Evolutionary conservation across 2,113 vertebrate genomes (phyloP), one percentile per base, ranked within the genome.

Genomic region (Polypterus senegalus): DNA sequence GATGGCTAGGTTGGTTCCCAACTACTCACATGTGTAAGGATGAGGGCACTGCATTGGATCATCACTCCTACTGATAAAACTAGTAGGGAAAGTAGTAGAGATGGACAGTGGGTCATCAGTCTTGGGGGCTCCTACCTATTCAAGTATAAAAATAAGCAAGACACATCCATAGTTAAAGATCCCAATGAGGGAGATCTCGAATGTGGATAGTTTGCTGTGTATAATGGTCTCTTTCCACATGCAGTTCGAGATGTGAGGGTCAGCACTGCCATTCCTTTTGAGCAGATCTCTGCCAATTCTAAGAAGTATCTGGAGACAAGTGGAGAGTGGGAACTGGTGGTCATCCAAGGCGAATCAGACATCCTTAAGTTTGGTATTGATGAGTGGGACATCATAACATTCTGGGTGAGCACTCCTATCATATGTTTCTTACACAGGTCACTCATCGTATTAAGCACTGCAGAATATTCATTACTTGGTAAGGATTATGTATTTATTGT

Each of bases 371-470:
- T 88, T 63, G 87, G 82, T 56, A 72, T 86, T 0, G 86, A 88
- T 1, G 84, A 89, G 72, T 88, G 86, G 84, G 87, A 88, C 76
- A 86, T 88, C 63, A 88, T 89, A 67, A 88, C 84, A 1, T 83
- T 87, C 65, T 86, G 86, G 86, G 85, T 86, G 61, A 83, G 68
- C 48, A 6, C 27, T 27, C 27, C 27, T 27, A 27, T 27, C 2
- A 27, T 27, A 27, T 27, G 27, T 43, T 48, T 4, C 3, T 6
- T n/a, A 1, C 1, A 9, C 9, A 2, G 7, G 9, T 10, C n/a
- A 6, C 48, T 49, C 7, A 11, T 60, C 8, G 27, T 4, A 49
- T 60, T 11, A 7, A 9, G 11, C 51, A 9, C 8, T 8, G 6
- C 11, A 43, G 48, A 49, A 60, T 7, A 49, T 60, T 49, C 48